Evolutionary conservation across 2,888 invertebrate species (phyloP), one percentile per base, ranked within the genome.

Genomic region (Neoaliturus tenellus): DNA sequence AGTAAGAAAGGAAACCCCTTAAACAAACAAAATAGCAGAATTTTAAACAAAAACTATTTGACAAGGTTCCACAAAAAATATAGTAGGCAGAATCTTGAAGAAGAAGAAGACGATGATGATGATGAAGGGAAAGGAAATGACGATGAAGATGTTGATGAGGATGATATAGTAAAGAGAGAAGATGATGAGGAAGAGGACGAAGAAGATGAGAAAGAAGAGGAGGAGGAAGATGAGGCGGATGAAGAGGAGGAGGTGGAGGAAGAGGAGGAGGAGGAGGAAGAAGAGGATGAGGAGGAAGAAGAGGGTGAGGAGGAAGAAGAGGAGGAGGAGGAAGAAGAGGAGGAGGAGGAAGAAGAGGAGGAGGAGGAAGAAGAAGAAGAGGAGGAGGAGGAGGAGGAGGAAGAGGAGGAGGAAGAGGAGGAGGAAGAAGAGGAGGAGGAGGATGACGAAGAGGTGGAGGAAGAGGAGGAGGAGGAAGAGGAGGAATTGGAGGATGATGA

Each of bases 401-500:
- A 89, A 69, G 89, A 90, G 14, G 88, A 89, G 84, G 88, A 88
- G 25, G 89, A 90, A 25, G 86, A 86, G 67, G 87, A 88, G 31
- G 88, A 88, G 44, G 88, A 86, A 14, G 88, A 88, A 75, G 89
- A 89, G 44, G 87, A 86, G 28, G 62, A 85, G 58, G 82, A 83
- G 12, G 88, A 88, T 44, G 87, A 89, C 20, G 88, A 89, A 14
- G 88, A 88, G 58, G 90, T 89, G 75, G 88, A 85, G 28, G 90
- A 90, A 87, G 90, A 90, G 89, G 90, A 90, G 88, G 87, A 88
- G 81, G 85, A 89, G 20, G 88, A 89, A 14, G 88, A 88, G 58
- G 90, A 89, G 75, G 88, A 85, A 31, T 90, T 90, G 87, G 90
- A 90, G 89, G 90, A 90, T 88, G 87, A 88, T 81, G 85, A 62